These are phyloP conservation scores for Heliconius charithonia DNA, from an alignment of 2,888 invertebrate species.

Conservation along the genomic window DNA sequence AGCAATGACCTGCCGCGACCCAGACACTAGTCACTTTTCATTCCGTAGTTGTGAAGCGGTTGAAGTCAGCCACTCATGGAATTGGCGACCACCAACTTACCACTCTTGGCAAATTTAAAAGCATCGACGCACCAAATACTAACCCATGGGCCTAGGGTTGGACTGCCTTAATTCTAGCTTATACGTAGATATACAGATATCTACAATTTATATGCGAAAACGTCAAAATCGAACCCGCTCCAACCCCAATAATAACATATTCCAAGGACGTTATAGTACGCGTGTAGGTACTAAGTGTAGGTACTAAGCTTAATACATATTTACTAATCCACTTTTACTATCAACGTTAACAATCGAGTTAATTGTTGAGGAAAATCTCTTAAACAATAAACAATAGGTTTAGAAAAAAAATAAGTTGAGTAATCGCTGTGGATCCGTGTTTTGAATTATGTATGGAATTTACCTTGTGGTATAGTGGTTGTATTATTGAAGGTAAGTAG, in stretches of 20 bases:
- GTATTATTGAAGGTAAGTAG: neutral
- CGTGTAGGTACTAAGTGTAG: slow-evolving; percentile 22
- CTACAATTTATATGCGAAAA: too few species aligned
- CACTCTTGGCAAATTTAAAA: neutral
- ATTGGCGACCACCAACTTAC: too few species aligned
- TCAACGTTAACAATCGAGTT: slow-evolving; percentile 31
- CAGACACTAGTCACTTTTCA: too few species aligned
- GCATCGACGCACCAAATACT: neutral
- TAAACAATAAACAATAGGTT: slow-evolving; percentile 57
- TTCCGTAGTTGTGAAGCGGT: neutral
- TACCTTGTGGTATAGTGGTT: neutral
- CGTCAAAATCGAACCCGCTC: neutral
- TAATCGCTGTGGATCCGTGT: slow-evolving; percentile 21
- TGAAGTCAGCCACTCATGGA: too few species aligned
- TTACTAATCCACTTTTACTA: slow-evolving; percentile 40
- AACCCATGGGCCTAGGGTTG: neutral
- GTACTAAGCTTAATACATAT: slow-evolving; percentile 3
- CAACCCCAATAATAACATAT: too few species aligned
- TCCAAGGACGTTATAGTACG: neutral
- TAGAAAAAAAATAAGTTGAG: slow-evolving; percentile 48
- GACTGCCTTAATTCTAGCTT: neutral
- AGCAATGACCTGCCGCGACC: too few species aligned
- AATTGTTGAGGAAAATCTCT: slow-evolving; percentile 43
- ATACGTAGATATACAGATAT: too few species aligned
- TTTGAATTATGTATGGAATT: slow-evolving; percentile 12